These are phyloP conservation scores for Tamandua tetradactyla DNA, from an alignment of 2,797 vertebrate genomes.

Conservation along the genomic window DNA sequence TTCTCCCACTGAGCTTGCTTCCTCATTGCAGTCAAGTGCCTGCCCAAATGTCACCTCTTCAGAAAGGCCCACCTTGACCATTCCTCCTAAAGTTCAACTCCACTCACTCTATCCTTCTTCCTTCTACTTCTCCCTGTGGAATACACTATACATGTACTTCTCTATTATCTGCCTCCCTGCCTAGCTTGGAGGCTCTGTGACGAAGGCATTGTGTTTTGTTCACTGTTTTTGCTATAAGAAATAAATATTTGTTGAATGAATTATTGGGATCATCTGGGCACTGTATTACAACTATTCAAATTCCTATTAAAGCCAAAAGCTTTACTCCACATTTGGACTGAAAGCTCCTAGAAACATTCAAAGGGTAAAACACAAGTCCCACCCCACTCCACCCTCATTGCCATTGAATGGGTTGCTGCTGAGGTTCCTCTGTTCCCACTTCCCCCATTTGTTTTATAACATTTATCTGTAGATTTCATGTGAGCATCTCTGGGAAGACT, in stretches of 20 bases:
- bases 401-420: neutral
- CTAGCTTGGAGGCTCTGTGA: neutral
- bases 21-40: neutral
- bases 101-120: too few relatives aligned
- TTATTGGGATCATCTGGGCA: neutral
- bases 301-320: neutral
- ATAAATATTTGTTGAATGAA: neutral
- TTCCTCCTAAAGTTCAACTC: neutral
- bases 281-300: neutral
- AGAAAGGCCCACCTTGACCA: neutral
- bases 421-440: neutral
- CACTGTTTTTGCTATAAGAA: neutral
- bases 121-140: neutral
- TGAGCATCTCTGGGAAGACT: neutral
- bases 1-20: neutral
- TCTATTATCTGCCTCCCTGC: neutral
- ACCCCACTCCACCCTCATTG: neutral
- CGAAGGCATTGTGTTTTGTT: neutral
- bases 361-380: neutral
- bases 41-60: neutral
- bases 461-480: neutral
- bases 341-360: neutral
- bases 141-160: neutral
- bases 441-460: neutral
- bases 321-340: neutral